phyloP scores from a whole-genome alignment of 2,797 vertebrate genomes.

The Coregonus ussuriensis region DNA sequence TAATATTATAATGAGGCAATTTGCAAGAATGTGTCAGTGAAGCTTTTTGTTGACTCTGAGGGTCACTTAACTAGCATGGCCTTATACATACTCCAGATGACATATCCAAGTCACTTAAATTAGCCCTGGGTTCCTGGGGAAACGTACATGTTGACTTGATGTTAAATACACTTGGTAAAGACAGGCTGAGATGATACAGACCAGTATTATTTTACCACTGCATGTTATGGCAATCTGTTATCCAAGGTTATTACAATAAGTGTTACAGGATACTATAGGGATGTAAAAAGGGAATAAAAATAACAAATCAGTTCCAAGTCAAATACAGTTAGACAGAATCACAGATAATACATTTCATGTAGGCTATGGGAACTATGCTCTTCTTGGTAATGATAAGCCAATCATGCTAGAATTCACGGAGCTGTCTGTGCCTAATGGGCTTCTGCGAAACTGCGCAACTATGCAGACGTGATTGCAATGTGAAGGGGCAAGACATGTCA shows the following conservation, averaged over 20 bases:
- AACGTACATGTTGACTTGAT: too few species aligned
- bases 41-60: neutral
- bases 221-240: neutral
- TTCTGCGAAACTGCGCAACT: neutral
- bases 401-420: neutral
- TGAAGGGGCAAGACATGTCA: neutral
- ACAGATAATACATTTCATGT: neutral
- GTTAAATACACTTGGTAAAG: too few species aligned
- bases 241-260: neutral
- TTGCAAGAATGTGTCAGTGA: slow-evolving; percentile 27
- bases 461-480: neutral
- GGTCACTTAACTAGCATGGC: neutral
- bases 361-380: neutral
- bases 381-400: neutral
- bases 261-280: neutral
- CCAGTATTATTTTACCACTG: neutral
- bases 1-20: slow-evolving; percentile 46
- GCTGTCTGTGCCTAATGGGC: neutral
- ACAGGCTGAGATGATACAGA: neutral
- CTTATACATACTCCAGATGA: neutral
- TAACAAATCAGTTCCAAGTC: neutral
- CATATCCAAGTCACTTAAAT: slow-evolving; percentile 1
- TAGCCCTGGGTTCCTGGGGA: neutral
- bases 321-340: neutral
- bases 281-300: neutral